phyloP scores from a whole-genome alignment of 2,113 vertebrate genomes.

The Sander lucioperca region DNA sequence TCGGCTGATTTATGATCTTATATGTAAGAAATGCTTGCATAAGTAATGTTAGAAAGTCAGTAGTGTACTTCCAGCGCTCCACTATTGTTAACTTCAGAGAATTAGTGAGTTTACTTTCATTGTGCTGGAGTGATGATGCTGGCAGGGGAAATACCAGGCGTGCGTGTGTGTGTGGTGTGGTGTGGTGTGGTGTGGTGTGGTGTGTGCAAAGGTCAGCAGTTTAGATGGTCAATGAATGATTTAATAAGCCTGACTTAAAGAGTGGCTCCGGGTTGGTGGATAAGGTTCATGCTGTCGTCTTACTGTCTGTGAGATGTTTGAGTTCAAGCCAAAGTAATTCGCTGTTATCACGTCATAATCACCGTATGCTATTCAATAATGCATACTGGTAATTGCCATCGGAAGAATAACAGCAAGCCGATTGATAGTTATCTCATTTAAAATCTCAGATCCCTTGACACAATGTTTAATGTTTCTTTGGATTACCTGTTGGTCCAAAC shows the following conservation, averaged over 20 bases:
- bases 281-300: neutral
- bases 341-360: constrained; percentile 3
- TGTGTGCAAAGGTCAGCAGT: constrained; percentile 69
- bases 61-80: neutral
- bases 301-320: constrained; percentile 13
- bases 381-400: neutral
- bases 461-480: neutral
- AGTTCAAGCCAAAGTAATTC: neutral
- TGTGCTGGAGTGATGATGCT: constrained; percentile 67
- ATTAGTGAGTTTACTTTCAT: constrained; percentile 10
- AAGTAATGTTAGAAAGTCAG: neutral
- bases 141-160: constrained; percentile 56
- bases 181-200: neutral
- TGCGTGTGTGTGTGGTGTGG: constrained; percentile 20
- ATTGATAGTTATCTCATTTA: neutral
- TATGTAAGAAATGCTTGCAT: neutral
- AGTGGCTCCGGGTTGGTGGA: neutral
- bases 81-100: neutral
- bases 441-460: neutral
- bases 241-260: constrained; percentile 1
- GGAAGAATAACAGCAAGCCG: neutral
- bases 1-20: neutral
- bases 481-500: neutral
- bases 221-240: constrained; percentile 43
- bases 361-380: neutral